Evolutionary conservation across 2,113 vertebrate species (phyloP).

Genomic region (Mionectes macconnelli): DNA sequence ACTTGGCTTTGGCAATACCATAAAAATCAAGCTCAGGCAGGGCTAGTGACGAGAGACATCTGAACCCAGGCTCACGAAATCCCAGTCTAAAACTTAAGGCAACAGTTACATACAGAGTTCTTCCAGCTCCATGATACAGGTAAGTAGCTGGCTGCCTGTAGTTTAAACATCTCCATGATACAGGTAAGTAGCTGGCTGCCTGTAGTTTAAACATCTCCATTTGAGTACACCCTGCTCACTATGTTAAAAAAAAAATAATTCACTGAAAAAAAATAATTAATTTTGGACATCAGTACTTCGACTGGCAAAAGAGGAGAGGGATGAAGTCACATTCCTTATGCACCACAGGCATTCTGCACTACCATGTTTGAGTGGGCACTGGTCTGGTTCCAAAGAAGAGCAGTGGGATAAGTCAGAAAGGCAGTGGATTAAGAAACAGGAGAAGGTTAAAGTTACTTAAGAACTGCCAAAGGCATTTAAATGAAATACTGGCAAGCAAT

Average conservation of each 20-base stretch:
- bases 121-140: not conserved
- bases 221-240: not conserved
- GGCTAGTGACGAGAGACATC: not conserved
- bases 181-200: not conserved
- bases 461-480: not conserved
- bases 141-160: not conserved
- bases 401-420: not conserved
- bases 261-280: not conserved
- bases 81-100: not conserved
- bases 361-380: not conserved
- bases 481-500: not conserved
- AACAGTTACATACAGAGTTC: not conserved
- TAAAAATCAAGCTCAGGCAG: not conserved
- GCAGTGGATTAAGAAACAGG: not conserved
- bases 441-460: not conserved
- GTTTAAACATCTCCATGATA: not conserved
- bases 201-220: not conserved
- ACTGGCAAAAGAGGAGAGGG: not conserved
- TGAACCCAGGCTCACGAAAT: not conserved
- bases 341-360: not conserved
- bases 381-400: not conserved
- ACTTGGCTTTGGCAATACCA: not conserved
- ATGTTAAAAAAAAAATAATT: too few species aligned
- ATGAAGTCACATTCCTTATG: not conserved
- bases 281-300: not conserved